Base-by-base conservation (phyloP, 2,113 vertebrate genomes). In the Piprites chloris region DNA sequence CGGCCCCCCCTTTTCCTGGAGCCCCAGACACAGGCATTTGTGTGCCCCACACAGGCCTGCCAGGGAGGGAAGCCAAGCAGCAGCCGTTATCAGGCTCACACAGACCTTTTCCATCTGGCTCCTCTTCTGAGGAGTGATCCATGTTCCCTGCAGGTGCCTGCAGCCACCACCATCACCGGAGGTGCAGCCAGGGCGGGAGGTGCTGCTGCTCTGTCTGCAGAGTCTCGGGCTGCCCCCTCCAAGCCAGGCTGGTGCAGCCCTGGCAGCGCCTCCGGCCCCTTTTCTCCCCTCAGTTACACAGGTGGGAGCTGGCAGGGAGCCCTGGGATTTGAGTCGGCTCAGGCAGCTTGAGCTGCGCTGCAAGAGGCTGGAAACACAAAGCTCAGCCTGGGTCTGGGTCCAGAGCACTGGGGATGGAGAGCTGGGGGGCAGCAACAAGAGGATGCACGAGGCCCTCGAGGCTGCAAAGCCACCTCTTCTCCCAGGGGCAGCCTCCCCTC, bases 51-150 rank as follows among this genome's bases (percentile, higher is more conserved):
- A 56, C 59, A 76, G 79, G 33, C 6, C 67, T 80, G 92, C 91
- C 83, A 72, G 77, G 65, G 77, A 86, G 59, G 68, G 80, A 20
- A 95, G 95, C 91, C 93, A 93, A 76, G 92, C 75, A 56, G 80
- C 39, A 17, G 6, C 74, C 4, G 62, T 95, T 95, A 95, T 90
- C 90, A 67, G 80, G 14, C 69, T 77, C 65, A 27, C 69, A 16
- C 93, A 92, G 86, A 73, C 94, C 73, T 90, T 85, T 87, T 84
- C 89, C 87, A 68, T 62, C 80, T 94, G 95, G 89, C 94, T 88
- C 79, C 90, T 75, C 68, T 82, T 89, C 76, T 67, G 86, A 92
- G 80, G 56, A 90, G 56, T 0, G 33, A 73, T 75, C 72, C 44
- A 1, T 2, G 0, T 42, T 83, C 71, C 41, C 89, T 4, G 53